Base-by-base conservation (phyloP, 2,888 invertebrate species). In the Dasysyrphus albostriatus region DNA sequence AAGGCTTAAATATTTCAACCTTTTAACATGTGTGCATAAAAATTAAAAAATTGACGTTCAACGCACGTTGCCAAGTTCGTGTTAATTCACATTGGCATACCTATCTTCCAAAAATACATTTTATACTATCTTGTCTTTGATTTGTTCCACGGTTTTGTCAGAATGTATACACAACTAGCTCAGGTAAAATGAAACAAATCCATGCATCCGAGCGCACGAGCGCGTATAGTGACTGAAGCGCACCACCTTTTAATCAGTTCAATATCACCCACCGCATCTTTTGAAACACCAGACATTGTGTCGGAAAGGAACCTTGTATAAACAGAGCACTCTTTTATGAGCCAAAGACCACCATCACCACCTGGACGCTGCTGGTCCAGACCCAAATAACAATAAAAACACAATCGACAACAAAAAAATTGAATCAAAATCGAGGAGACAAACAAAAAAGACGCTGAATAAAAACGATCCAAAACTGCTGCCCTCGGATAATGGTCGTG, bases 401-500 rank as follows among this genome's bases (percentile, higher is more conserved):
- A 65, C 24, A 37, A 70, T 24, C 42, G 37, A 61, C 42, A 44
- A 16, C 24, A 44, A 39, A 79, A 39, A 19, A 67, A 49, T 19
- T 24, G 8, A 63, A 72, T 56, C 80, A 54, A 77, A 56, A 42
- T 59, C 58, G 54, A 69, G 42, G 12, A 56, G 59, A 67, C 58
- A 56, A 49, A 69, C 16, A 69, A 58, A 74, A 39, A 34, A 69
- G 10, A 63, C 78, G 44, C 87, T 72, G 79, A 61, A 75, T 87
- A 83, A 83, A 87, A 83, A 75, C 83, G 87, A 87, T 87, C 87
- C 78, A 87, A 83, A 87, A 87, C 83, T 87, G 87, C 83, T 87
- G 87, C 87, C 87, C 87, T 87, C 87, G 87, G 87, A 91, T 91
- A 92, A 92, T 92, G 92, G 92, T 92, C 92, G 92, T 92, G 92